These are phyloP conservation scores for Apotomis capreana DNA, from an alignment of 2,888 invertebrate genomes.

Conservation along the genomic window DNA sequence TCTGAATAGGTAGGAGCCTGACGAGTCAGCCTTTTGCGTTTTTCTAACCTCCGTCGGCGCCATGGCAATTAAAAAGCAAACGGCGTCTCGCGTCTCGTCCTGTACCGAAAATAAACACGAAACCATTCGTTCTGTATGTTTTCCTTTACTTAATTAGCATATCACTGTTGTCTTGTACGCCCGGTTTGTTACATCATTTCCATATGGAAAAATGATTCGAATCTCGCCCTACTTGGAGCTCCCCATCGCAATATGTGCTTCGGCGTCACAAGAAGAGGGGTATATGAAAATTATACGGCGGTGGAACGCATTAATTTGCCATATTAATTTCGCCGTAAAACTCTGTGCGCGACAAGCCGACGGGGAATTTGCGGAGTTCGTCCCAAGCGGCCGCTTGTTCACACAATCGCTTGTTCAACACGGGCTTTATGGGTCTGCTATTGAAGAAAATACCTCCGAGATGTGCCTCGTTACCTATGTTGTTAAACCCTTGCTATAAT, in stretches of 20 bases:
- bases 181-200: constrained; percentile 77
- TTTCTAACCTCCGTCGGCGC: constrained; percentile 24
- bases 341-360: constrained; percentile 80
- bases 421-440: constrained; percentile 43
- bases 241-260: constrained; percentile 57
- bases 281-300: constrained; percentile 81
- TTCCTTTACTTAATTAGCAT: constrained; percentile 83
- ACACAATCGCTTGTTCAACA: constrained; percentile 62
- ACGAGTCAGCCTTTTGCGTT: constrained; percentile 28
- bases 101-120: constrained; percentile 74
- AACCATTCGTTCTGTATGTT: constrained; percentile 70
- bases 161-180: constrained; percentile 80
- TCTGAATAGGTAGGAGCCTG: constrained; percentile 8
- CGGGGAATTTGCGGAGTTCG: constrained; percentile 79
- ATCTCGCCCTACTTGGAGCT: constrained; percentile 60
- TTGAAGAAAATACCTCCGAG: constrained; percentile 43
- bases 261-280: constrained; percentile 74
- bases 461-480: constrained; percentile 42
- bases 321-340: constrained; percentile 85
- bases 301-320: constrained; percentile 83
- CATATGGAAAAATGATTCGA: constrained; percentile 82
- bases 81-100: constrained; percentile 60
- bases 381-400: constrained; percentile 80
- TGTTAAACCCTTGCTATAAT: constrained; percentile 39
- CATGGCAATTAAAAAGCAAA: constrained; percentile 55